Evolutionary conservation across 2,797 vertebrate genomes (phyloP), one percentile per base, ranked within the genome.

Genomic region (Amniataba percoides): DNA sequence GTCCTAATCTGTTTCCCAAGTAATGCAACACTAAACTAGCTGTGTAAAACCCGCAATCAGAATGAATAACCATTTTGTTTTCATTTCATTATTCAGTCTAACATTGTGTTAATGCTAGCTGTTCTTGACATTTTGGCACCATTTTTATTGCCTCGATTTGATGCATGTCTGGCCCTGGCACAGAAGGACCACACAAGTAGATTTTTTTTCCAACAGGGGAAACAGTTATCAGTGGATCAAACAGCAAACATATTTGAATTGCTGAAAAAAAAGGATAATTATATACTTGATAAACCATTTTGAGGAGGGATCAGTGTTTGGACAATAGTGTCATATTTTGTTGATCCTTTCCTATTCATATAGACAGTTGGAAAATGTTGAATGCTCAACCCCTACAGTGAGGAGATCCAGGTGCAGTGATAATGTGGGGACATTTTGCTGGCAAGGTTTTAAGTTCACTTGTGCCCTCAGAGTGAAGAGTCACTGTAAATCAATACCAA

Each of bases 21-120:
- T 14, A 59, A 40, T 71, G 51, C n/a, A 19, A n/a, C 16, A 71
- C 36, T 7, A 34, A 71, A 64, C n/a, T 12, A 45, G 27, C 42
- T 12, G 53, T 25, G 42, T 46, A 14, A 16, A 0, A 36, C 8
- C 7, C 16, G n/a, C 23, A 19, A 42, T 46, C 3, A 13, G 7
- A 34, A n/a, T 71, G 7, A 75, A 40, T 25, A 51, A 4, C 15
- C 6, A 13, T 58, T 59, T 64, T 34, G 53, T 23, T 55, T 48
- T 45, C 0, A n/a, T 45, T 12, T 25, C 3, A 49, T 12, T 11
- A 7, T 19, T 53, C 52, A 39, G 16, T 13, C 42, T 0, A 23
- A 52, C 12, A 39, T 60, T 57, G 9, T 27, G 7, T 46, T 27
- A 25, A 25, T 12, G 5, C 21, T 18, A 11, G 21, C 16, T 7